Conservation (phyloP, 2,888 invertebrate species). For the Phaedon cochleariae region DNA sequence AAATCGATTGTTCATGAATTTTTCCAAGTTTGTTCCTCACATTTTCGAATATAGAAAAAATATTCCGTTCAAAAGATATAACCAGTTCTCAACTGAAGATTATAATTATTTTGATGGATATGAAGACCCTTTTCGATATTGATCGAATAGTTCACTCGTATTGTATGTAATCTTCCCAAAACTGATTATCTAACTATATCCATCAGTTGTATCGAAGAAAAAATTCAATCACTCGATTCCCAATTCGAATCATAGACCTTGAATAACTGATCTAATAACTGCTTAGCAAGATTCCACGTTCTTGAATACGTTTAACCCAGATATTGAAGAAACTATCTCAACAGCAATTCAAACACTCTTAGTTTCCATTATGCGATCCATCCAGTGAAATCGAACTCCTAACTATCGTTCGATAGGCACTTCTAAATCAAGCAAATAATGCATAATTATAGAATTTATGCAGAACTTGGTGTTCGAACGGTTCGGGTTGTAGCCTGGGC, state of each 20-base stretch:
- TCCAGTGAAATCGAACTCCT: constrained; percentile 25
- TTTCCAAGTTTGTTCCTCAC: no score
- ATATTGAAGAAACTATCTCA: constrained; percentile 4
- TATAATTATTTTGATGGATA: no score
- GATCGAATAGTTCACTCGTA: no score
- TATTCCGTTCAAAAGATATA: no score
- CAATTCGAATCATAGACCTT: not conserved
- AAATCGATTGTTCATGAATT: no score
- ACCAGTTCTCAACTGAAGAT: no score
- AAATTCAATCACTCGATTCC: not conserved
- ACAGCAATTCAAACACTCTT: constrained; percentile 22
- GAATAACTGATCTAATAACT: not conserved
- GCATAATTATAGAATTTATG: constrained; percentile 25
- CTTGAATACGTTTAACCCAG: constrained; percentile 6
- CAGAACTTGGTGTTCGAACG: constrained; percentile 6
- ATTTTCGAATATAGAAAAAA: no score
- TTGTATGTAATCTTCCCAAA: no score
- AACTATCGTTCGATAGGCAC: constrained; percentile 21
- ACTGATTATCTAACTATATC: no score
- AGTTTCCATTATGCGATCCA: constrained; percentile 25
- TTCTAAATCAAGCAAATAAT: constrained; percentile 32
- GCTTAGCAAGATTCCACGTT: not conserved
- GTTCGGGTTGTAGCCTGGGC: no score
- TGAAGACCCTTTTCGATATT: no score
- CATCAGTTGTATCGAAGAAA: no score